phyloP scores from a whole-genome alignment of 1,140 invertebrate species.

The Pygmarrhopalites habei region DNA sequence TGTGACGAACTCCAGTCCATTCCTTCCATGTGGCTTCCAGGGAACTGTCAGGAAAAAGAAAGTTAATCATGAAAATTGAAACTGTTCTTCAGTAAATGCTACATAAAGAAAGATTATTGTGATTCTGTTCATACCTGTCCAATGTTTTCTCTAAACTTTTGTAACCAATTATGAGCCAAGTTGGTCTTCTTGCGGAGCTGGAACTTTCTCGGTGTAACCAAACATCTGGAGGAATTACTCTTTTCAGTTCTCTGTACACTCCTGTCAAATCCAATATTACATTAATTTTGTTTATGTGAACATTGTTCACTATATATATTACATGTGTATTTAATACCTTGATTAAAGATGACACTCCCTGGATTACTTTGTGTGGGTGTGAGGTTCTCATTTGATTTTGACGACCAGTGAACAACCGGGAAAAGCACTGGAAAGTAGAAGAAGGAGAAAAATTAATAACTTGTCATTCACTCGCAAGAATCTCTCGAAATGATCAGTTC shows the following conservation, averaged over 20 bases:
- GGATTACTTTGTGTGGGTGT: conserved; percentile 15
- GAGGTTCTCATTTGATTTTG: conserved; percentile 28
- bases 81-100: too few species aligned
- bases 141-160: conserved; percentile 45
- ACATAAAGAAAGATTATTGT: too few species aligned
- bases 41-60: neutral
- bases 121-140: too few species aligned
- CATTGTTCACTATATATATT: neutral
- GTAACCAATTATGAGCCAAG: conserved; percentile 45
- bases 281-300: neutral
- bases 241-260: conserved; percentile 36
- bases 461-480: too few species aligned
- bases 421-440: conserved; percentile 26
- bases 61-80: too few species aligned
- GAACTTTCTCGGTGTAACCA: conserved; percentile 19
- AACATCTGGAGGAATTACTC: conserved; percentile 34
- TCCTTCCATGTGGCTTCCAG: too few species aligned
- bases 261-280: conserved; percentile 12
- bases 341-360: conserved; percentile 15
- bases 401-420: conserved; percentile 32
- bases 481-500: too few species aligned
- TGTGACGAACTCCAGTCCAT: conserved; percentile 48
- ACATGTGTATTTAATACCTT: conserved; percentile 14
- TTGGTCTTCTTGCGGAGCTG: neutral
- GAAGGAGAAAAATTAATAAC: neutral